Conservation (phyloP, 2,797 vertebrate species). For the Bradypus variegatus region DNA sequence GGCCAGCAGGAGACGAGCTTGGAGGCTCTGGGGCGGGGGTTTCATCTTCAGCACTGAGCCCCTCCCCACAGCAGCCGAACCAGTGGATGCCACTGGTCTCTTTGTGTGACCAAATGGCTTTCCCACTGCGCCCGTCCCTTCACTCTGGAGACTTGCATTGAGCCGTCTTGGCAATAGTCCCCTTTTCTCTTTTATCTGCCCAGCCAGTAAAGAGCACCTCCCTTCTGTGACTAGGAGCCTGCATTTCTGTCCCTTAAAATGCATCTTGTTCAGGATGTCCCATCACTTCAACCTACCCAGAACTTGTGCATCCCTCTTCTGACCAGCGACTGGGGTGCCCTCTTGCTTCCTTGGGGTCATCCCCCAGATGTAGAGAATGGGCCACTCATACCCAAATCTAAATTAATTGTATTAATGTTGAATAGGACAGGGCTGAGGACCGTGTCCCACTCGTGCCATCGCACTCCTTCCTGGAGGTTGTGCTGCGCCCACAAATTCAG, state of each 20-base stretch:
- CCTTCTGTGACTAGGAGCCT: neutral
- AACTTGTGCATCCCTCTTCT: neutral
- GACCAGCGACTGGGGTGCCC: neutral
- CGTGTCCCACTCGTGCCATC: fast-evolving
- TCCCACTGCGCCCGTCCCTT: neutral
- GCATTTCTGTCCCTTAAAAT: neutral
- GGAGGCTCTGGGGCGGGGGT: neutral
- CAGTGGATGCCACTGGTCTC: neutral
- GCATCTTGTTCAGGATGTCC: neutral
- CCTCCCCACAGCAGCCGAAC: neutral
- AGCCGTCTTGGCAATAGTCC: neutral
- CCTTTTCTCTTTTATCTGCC: neutral
- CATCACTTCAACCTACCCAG: neutral
- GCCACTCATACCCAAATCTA: neutral
- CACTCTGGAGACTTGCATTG: neutral
- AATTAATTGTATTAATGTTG: neutral
- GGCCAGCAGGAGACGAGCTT: neutral
- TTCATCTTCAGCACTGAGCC: neutral
- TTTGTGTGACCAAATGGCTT: neutral
- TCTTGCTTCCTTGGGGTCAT: neutral
- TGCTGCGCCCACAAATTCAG: neutral
- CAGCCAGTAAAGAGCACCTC: neutral
- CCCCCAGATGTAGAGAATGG: neutral
- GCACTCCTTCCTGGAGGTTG: neutral
- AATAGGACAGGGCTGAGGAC: neutral